These are phyloP conservation scores for Drosophila malerkotliana DNA, from an alignment of 1,140 invertebrate species.

Conservation along the genomic window DNA sequence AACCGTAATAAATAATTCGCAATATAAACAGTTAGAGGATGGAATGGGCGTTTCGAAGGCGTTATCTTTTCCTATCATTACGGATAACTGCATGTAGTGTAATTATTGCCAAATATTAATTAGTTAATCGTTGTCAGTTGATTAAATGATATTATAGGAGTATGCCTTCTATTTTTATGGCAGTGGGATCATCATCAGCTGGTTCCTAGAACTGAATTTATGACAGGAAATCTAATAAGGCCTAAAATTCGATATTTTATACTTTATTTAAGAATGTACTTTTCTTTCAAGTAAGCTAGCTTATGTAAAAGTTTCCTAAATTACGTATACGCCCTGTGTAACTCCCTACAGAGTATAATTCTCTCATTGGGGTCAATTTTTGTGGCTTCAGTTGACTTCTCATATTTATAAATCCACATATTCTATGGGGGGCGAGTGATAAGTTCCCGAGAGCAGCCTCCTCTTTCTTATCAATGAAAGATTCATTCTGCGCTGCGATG, in stretches of 20 bases:
- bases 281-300: neutral
- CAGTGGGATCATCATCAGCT: neutral
- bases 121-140: conserved; percentile 19
- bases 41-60: conserved; percentile 3
- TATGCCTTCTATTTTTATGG: neutral
- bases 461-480: conserved; percentile 28
- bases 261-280: too few relatives aligned
- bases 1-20: conserved; percentile 24
- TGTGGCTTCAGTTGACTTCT: conserved; percentile 10
- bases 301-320: too few relatives aligned
- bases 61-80: conserved; percentile 19
- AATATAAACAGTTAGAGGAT: conserved; percentile 26
- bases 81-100: neutral
- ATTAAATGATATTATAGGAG: conserved; percentile 2
- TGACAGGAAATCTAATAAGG: neutral
- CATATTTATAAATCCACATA: conserved; percentile 12
- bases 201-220: neutral
- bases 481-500: neutral
- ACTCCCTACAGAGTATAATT: neutral
- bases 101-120: conserved; percentile 36
- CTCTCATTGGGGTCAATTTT: conserved; percentile 30
- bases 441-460: neutral
- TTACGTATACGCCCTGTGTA: neutral
- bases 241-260: too few relatives aligned
- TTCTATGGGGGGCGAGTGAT: conserved; percentile 3